Evolutionary conservation across 1,140 invertebrate species (phyloP).

Genomic region (Bombus breviceps): DNA sequence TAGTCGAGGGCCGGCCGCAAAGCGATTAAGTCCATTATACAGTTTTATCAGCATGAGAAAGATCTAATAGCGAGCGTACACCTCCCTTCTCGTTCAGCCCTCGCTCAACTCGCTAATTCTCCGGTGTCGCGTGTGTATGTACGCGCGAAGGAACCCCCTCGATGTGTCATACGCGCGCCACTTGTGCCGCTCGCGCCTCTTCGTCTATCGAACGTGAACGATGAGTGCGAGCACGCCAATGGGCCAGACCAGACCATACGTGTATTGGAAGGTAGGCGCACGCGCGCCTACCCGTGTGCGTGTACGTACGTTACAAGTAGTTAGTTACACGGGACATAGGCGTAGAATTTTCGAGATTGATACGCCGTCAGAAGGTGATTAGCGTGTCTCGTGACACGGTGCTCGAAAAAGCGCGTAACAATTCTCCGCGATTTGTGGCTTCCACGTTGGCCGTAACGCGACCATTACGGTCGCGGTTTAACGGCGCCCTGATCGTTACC

Average conservation of each 20-base stretch:
- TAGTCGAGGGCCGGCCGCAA: conserved; percentile 74
- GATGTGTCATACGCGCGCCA: conserved; percentile 80
- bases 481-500: neutral
- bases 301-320: neutral
- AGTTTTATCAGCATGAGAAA: conserved; percentile 83
- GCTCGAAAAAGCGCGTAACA: neutral
- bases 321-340: neutral
- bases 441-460: neutral
- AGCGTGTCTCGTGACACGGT: neutral
- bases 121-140: conserved; percentile 37
- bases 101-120: conserved; percentile 59
- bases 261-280: no score
- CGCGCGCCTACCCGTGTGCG: no score
- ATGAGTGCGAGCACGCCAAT: neutral
- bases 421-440: neutral
- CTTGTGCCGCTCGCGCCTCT: conserved; percentile 48
- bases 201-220: conserved; percentile 31
- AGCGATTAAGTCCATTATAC: conserved; percentile 82
- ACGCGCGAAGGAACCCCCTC: conserved; percentile 60
- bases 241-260: neutral
- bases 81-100: conserved; percentile 39
- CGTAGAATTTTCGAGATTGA: neutral
- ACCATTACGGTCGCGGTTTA: neutral
- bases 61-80: conserved; percentile 77
- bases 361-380: neutral